Evolutionary conservation across 2,797 vertebrate genomes (phyloP).

Genomic region (Petrocephalus sullivani): DNA sequence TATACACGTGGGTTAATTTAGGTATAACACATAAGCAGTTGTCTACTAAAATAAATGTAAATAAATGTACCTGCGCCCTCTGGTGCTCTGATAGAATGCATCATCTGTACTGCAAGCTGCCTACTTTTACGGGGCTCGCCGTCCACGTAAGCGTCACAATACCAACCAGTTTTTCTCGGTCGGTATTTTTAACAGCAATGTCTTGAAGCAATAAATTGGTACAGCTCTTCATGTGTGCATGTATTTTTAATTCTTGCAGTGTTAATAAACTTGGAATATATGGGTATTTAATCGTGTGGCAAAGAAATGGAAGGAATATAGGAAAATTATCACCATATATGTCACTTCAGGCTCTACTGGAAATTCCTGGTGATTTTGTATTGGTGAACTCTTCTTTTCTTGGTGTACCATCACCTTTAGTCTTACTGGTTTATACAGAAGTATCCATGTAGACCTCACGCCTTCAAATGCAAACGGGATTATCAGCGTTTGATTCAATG

Average conservation of each 20-base stretch:
- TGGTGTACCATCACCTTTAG: neutral
- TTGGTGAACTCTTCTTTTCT: neutral
- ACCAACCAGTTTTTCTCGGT: neutral
- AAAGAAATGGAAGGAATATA: neutral
- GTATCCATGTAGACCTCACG: neutral
- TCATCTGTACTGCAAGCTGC: neutral
- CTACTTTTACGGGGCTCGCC: neutral
- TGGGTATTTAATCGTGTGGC: neutral
- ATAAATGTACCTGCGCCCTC: neutral
- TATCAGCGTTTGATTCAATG: neutral
- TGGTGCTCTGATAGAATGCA: neutral
- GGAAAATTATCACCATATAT: neutral
- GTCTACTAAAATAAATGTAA: neutral
- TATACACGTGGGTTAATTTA: neutral
- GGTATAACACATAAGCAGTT: neutral
- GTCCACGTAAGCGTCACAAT: neutral
- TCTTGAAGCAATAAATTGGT: neutral
- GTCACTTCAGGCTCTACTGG: neutral
- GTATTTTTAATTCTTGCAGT: neutral
- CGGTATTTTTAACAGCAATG: neutral
- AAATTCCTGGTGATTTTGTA: neutral
- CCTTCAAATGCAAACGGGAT: neutral
- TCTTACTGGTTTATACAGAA: neutral
- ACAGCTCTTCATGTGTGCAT: neutral
- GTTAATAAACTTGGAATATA: neutral